Evolutionary conservation across 2,888 invertebrate species (phyloP).

Genomic region (Sinhomidia bicolor): DNA sequence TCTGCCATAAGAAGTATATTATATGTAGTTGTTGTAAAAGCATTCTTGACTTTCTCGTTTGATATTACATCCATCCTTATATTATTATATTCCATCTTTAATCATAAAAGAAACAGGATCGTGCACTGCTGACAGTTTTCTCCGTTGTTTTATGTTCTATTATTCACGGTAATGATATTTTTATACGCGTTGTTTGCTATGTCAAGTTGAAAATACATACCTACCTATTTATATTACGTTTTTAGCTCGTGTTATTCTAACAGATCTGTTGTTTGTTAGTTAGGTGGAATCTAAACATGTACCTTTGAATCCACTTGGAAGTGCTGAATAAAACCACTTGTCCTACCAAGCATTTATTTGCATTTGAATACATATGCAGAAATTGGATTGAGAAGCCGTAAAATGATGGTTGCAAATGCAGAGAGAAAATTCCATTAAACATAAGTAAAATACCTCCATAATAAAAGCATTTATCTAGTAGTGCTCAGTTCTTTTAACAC

Average conservation of each 20-base stretch:
- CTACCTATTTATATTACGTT: too few species aligned
- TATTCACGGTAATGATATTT: background rate
- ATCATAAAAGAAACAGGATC: background rate
- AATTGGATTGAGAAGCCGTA: constrained; percentile 35
- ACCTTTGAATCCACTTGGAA: background rate
- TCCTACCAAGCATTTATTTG: constrained; percentile 25
- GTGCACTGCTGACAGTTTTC: background rate
- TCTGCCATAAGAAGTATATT: background rate
- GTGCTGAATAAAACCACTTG: background rate
- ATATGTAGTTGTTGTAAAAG: background rate
- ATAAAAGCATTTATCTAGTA: too few species aligned
- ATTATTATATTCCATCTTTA: background rate
- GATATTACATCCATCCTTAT: background rate
- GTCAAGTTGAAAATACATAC: too few species aligned
- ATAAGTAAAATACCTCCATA: too few species aligned
- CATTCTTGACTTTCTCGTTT: too few species aligned
- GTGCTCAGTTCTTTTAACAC: too few species aligned
- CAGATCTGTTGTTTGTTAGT: too few species aligned
- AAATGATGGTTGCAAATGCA: background rate
- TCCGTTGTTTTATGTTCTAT: background rate
- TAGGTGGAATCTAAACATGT: too few species aligned
- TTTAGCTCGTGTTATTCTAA: too few species aligned
- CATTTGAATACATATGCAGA: constrained; percentile 43
- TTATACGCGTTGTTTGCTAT: background rate
- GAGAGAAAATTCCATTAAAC: background rate